Percentiles rank a stretch among this genome's conserved stretches.
These are phyloP conservation scores for Cygnus olor DNA, from an alignment of 2,797 vertebrate species.

Conservation along the genomic window DNA sequence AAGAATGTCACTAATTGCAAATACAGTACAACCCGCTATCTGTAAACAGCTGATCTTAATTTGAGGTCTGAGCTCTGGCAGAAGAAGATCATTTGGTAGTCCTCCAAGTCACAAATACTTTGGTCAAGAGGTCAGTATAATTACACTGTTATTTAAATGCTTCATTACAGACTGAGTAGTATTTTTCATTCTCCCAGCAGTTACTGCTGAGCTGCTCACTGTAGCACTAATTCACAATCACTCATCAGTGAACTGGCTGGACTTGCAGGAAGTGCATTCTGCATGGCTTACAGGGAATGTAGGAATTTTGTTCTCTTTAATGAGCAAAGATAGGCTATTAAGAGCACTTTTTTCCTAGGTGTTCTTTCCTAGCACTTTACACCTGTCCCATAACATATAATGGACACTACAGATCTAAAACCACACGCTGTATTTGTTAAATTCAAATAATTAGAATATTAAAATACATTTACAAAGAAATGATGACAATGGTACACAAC, in stretches of 20 bases:
- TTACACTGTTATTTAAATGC: not conserved
- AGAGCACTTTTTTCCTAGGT: not conserved
- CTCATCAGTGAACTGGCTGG: not conserved
- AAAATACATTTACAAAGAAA: not conserved
- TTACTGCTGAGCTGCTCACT: not conserved
- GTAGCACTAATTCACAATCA: accelerated
- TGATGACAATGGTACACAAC: not conserved
- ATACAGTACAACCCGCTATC: not conserved
- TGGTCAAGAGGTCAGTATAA: not conserved
- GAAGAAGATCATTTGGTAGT: not conserved
- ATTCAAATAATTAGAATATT: not conserved
- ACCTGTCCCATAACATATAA: not conserved
- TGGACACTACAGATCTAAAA: not conserved
- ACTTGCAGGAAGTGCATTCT: not conserved
- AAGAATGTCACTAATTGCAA: not conserved
- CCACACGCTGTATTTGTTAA: not conserved
- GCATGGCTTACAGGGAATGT: accelerated
- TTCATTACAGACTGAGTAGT: not conserved
- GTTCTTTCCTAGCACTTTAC: not conserved
- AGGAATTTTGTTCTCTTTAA: not conserved
- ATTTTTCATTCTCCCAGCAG: not conserved
- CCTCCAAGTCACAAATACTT: not conserved
- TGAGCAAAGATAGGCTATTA: not conserved
- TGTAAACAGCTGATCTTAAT: not conserved
- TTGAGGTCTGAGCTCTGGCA: not conserved